Evolutionary conservation across 2,113 vertebrate species (phyloP).

Genomic region (Nipponia nippon): DNA sequence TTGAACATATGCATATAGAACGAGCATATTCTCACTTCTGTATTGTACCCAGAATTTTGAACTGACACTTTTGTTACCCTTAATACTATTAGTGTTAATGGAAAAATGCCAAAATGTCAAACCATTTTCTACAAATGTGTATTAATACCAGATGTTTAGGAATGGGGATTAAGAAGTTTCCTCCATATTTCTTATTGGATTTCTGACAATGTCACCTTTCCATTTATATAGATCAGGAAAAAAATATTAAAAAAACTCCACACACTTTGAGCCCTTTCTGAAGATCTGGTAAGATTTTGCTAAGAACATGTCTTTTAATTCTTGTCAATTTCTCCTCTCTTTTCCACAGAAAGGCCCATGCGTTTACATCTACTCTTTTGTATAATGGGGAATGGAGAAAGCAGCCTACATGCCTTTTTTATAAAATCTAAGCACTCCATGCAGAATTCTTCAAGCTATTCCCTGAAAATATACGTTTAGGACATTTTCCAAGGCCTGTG

Average conservation of each 20-base stretch:
- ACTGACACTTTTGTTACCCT: conserved; percentile 6
- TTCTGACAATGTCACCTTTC: neutral
- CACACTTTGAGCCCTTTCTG: neutral
- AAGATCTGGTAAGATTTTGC: neutral
- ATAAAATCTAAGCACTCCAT: neutral
- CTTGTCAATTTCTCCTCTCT: neutral
- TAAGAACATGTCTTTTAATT: neutral
- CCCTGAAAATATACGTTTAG: too few relatives aligned
- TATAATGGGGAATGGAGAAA: neutral
- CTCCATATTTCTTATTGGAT: neutral
- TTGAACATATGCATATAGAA: neutral
- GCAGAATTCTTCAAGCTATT: neutral
- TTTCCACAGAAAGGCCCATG: neutral
- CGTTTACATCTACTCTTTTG: neutral
- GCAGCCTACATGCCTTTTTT: neutral
- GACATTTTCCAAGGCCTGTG: neutral
- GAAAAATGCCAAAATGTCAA: conserved; percentile 49
- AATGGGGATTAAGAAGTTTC: conserved; percentile 9
- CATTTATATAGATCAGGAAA: neutral
- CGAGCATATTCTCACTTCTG: neutral
- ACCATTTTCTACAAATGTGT: neutral
- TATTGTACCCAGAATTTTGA: neutral
- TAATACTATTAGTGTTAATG: neutral
- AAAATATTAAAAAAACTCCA: neutral
- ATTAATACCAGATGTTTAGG: neutral